phyloP scores from a whole-genome alignment of 2,113 vertebrate genomes.

The Leptosomus discolor region DNA sequence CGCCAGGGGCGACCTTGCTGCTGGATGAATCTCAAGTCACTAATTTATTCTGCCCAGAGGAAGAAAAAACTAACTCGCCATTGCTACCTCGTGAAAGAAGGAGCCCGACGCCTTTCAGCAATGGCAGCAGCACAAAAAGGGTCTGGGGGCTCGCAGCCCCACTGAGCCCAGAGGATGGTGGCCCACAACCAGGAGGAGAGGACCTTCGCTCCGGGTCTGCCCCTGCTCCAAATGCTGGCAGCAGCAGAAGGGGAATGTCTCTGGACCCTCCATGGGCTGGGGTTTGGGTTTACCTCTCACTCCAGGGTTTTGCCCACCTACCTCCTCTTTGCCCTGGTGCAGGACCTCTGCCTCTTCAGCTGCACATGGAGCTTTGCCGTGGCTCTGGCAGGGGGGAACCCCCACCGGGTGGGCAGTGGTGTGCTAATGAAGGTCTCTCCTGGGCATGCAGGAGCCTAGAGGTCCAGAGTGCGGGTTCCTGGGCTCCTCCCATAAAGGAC shows the following conservation, averaged over 20 bases:
- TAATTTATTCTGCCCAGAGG: neutral
- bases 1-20: neutral
- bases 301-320: neutral
- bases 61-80: neutral
- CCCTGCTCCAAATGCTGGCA: neutral
- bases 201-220: neutral
- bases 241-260: accelerated
- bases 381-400: too few relatives aligned
- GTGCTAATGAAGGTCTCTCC: neutral
- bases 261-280: neutral
- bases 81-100: neutral
- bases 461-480: neutral
- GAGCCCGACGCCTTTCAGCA: neutral
- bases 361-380: neutral
- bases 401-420: accelerated
- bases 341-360: neutral
- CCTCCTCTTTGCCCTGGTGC: neutral
- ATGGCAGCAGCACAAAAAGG: accelerated
- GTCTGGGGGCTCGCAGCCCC: neutral
- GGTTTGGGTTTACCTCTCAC: neutral
- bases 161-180: accelerated
- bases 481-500: neutral
- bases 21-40: neutral
- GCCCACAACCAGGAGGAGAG: neutral
- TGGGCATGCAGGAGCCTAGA: neutral